Evolutionary conservation across 2,113 vertebrate genomes (phyloP), one percentile per base, ranked within the genome.

Genomic region (Dipodomys ordii): DNA sequence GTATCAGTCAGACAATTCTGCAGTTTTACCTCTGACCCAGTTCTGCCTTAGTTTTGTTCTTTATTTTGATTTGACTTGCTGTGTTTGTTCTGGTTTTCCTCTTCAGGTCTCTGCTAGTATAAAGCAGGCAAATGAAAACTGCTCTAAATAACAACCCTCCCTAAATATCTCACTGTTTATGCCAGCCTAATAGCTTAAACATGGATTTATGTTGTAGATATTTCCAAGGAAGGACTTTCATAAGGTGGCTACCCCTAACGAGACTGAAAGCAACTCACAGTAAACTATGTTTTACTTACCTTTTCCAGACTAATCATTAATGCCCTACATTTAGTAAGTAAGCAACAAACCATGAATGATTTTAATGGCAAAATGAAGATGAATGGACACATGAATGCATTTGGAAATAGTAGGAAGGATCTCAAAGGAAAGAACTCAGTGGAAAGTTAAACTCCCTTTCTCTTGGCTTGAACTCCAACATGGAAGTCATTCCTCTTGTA

Each of bases 311-410:
- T 71, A 82, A 71, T 32, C 79, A 39, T 46, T 67, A 44, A 20
- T 49, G 6, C 1, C 60, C 6, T 76, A 16, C 0, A 83, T 86
- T 92, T 91, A 84, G 62, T 35, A 15, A 84, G 62, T 44, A 15
- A 87, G 13, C 6, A 65, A 83, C 16, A 11, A 46, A n/a, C 71
- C 68, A 81, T 67, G n/a, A 85, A 30, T 69, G 30, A 49, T 20
- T 74, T 74, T 65, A 94, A 53, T 12, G 81, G 11, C 25, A 78
- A 88, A 84, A 49, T 81, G 53, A 88, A 80, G 23, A 91, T 28
- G 27, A 44, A 53, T n/a, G 16, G n/a, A n/a, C 27, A 30, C 35
- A 30, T 78, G 64, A 20, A 44, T 74, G 53, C 53, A 57, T 57
- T 57, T 57, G 53, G 23, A 77, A 83, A 46, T 28, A 73, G 19